phyloP scores from a whole-genome alignment of 2,797 vertebrate species.

The Acanthurus lineatus region DNA sequence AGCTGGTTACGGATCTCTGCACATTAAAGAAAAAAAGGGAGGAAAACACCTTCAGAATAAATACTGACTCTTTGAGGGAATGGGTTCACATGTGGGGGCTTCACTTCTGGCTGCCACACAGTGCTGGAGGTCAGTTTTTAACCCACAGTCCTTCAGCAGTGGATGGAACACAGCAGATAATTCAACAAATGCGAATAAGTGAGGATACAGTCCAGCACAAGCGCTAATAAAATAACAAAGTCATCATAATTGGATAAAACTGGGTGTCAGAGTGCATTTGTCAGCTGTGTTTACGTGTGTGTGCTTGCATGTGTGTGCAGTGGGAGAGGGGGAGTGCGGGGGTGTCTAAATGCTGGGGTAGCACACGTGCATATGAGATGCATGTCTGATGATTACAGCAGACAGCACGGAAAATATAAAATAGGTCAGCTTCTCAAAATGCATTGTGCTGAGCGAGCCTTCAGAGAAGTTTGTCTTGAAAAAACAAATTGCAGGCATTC shows the following conservation, averaged over 20 bases:
- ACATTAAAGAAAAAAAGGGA: constrained; percentile 53
- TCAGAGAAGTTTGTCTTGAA: constrained; percentile 64
- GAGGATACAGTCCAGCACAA: constrained; percentile 23
- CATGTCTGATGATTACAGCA: constrained; percentile 82
- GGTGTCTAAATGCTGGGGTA: constrained; percentile 64
- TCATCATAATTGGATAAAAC: constrained; percentile 66
- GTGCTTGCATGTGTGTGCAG: not conserved
- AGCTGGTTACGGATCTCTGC: constrained; percentile 97
- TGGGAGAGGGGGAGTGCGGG: constrained; percentile 28
- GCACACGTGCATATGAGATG: constrained; percentile 75
- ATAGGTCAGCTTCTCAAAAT: constrained; percentile 83
- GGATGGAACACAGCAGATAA: constrained; percentile 6
- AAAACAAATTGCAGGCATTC: constrained; percentile 62
- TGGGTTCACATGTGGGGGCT: constrained; percentile 36
- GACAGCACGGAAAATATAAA: constrained; percentile 83
- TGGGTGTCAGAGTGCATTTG: constrained; percentile 66
- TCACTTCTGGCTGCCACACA: constrained; percentile 43
- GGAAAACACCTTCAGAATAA: constrained; percentile 54
- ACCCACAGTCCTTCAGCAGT: constrained; percentile 15
- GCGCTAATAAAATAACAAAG: constrained; percentile 62
- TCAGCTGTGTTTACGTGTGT: constrained; percentile 22
- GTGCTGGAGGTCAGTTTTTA: constrained; percentile 40
- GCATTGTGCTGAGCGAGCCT: constrained; percentile 73
- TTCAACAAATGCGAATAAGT: constrained; percentile 19
- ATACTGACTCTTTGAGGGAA: constrained; percentile 13